These are phyloP conservation scores for Brenthis daphne DNA, from an alignment of 2,888 invertebrate genomes.

Conservation along the genomic window DNA sequence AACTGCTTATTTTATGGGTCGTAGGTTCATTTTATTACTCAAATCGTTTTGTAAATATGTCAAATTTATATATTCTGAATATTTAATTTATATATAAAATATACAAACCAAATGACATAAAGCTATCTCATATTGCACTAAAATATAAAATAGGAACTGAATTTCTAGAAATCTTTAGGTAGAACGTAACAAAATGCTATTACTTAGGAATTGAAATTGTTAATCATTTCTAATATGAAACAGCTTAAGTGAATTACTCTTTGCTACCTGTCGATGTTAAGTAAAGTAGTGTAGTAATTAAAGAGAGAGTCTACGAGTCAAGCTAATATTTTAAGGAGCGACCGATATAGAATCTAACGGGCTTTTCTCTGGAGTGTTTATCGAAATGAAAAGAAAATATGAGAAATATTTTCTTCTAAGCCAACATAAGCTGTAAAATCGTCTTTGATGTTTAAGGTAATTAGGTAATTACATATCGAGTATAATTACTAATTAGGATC, in stretches of 20 bases:
- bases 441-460: too few species aligned
- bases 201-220: background rate
- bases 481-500: too few species aligned
- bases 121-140: too few species aligned
- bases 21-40: too few species aligned
- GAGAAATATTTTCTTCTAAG: background rate
- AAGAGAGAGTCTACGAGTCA: constrained; percentile 11
- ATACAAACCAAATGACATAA: too few species aligned
- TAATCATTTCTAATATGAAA: constrained; percentile 1
- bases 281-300: constrained; percentile 23
- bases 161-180: too few species aligned
- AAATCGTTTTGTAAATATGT: too few species aligned
- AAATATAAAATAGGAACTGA: too few species aligned
- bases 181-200: background rate
- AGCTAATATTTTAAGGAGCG: constrained; percentile 21
- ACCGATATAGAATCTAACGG: constrained; percentile 18
- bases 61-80: too few species aligned
- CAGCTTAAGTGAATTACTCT: constrained; percentile 7
- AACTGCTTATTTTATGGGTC: too few species aligned
- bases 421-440: background rate
- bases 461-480: too few species aligned
- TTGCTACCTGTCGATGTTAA: constrained; percentile 16
- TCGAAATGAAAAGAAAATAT: constrained; percentile 5
- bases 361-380: constrained; percentile 1
- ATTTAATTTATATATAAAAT: too few species aligned